Conservation (phyloP, 2,888 invertebrate species). For the Himalopsyche kuldschensis region DNA sequence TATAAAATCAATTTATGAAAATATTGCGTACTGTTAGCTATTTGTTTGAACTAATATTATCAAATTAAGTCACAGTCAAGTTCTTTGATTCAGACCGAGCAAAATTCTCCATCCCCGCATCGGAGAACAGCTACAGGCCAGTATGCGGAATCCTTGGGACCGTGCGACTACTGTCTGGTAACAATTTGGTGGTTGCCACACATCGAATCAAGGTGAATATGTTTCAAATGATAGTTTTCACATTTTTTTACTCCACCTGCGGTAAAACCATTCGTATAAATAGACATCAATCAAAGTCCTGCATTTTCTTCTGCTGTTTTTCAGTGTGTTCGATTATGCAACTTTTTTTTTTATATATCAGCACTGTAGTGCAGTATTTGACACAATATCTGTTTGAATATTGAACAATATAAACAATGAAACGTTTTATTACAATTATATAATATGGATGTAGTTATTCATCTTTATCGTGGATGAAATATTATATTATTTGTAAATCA, state of each 20-base stretch:
- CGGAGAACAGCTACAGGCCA: conserved; percentile 57
- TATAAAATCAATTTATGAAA: neutral
- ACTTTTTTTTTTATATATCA: no score
- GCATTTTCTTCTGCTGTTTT: neutral
- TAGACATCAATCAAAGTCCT: neutral
- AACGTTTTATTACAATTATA: neutral
- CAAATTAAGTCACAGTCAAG: no score
- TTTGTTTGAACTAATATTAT: no score
- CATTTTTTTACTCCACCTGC: neutral
- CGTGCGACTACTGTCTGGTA: conserved; percentile 80
- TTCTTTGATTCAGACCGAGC: conserved; percentile 44
- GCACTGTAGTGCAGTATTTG: no score
- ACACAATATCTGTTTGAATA: no score
- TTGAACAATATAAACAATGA: neutral
- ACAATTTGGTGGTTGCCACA: conserved; percentile 87
- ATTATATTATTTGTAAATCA: no score
- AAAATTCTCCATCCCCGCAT: conserved; percentile 53
- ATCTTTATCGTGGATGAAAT: no score
- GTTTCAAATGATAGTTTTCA: no score
- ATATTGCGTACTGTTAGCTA: no score
- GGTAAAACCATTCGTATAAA: neutral
- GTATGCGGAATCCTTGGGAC: conserved; percentile 90
- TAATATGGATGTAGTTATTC: neutral
- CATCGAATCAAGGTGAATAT: conserved; percentile 66
- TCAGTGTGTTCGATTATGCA: neutral